Percentiles rank a stretch among this genome's conserved stretches.
These are phyloP conservation scores for Sitobion miscanthi DNA, from an alignment of 1,140 invertebrate species.

Conservation along the genomic window DNA sequence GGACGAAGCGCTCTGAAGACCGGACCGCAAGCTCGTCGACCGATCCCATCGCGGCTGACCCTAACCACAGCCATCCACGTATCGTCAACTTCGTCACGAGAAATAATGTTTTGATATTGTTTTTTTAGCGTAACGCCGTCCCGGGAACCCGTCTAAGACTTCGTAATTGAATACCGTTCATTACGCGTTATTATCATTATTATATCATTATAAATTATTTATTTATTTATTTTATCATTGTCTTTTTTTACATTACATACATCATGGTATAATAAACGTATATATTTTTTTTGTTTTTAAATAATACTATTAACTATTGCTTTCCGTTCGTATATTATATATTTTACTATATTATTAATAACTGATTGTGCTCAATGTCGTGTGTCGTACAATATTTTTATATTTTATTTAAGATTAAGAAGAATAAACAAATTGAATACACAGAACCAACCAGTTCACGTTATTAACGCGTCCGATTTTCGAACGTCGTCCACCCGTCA, in stretches of 20 bases:
- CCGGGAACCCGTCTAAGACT: not conserved
- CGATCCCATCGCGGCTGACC: not conserved
- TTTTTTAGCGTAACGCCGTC: not conserved
- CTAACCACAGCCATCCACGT: not conserved
- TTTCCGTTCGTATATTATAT: not conserved
- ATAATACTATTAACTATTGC: not conserved
- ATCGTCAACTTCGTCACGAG: not conserved
- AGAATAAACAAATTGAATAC: not conserved
- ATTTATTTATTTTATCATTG: conserved; percentile 16
- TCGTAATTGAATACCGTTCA: not conserved
- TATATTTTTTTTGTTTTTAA: not conserved
- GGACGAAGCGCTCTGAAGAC: conserved; percentile 26
- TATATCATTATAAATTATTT: not conserved
- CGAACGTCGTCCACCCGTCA: not conserved
- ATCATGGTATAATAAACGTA: not conserved
- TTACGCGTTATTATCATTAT: not conserved
- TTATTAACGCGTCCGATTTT: not conserved
- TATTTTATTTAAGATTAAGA: not conserved
- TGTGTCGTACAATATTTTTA: not conserved
- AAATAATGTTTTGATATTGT: not conserved
- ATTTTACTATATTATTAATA: not conserved
- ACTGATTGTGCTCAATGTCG: conserved; percentile 28
- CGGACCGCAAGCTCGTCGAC: not conserved
- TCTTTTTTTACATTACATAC: not conserved
- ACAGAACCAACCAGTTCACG: not conserved